phyloP scores from a whole-genome alignment of 2,888 invertebrate species.

The Trichogramma evanescens region DNA sequence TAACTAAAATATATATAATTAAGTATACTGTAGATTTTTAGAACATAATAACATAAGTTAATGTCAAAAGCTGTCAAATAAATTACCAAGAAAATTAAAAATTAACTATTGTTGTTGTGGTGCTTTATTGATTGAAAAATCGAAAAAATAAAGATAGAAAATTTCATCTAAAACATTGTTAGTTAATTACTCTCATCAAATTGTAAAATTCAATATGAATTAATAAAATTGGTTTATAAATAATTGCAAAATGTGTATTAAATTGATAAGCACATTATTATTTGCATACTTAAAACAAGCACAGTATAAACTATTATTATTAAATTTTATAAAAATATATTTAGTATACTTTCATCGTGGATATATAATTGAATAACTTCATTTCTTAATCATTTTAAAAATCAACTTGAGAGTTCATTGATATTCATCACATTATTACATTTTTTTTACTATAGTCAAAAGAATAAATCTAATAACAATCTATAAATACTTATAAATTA shows the following conservation, averaged over 20 bases:
- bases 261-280: too few relatives aligned
- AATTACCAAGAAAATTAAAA: slow-evolving; percentile 12
- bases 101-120: slow-evolving; percentile 12
- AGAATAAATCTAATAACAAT: neutral
- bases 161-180: slow-evolving; percentile 15
- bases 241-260: slow-evolving; percentile 7
- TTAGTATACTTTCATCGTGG: slow-evolving; percentile 1
- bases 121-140: slow-evolving; percentile 14
- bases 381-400: neutral
- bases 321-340: slow-evolving; percentile 5
- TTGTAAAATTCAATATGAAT: slow-evolving; percentile 42
- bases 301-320: neutral
- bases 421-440: too few relatives aligned
- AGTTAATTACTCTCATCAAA: slow-evolving; percentile 26
- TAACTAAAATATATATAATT: slow-evolving; percentile 14
- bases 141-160: slow-evolving; percentile 12
- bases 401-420: neutral
- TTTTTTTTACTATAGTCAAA: neutral
- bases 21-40: slow-evolving; percentile 12
- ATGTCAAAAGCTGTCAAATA: slow-evolving; percentile 10
- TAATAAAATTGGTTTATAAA: slow-evolving; percentile 41
- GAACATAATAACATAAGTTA: slow-evolving; percentile 6
- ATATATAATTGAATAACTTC: neutral
- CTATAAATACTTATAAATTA: slow-evolving; percentile 23
- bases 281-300: neutral